These are phyloP conservation scores for Acheta domesticus DNA, from an alignment of 2,888 invertebrate species.

Conservation along the genomic window DNA sequence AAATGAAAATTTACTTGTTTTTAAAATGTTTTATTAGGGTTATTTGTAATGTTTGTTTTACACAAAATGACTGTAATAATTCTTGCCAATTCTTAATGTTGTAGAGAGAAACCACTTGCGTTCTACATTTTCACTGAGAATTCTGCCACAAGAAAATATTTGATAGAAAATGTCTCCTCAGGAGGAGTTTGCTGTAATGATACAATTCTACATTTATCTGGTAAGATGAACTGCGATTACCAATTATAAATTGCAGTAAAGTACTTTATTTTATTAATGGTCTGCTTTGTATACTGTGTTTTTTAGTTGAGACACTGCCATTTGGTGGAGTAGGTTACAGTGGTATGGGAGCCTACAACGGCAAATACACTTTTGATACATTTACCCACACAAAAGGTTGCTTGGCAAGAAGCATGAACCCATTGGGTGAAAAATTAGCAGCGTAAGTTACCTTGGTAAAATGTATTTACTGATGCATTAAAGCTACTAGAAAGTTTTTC, in stretches of 20 bases:
- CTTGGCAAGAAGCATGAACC: slow-evolving; percentile 66
- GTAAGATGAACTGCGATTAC: slow-evolving; percentile 45
- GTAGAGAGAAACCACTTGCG: slow-evolving; percentile 84
- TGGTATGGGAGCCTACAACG: slow-evolving; percentile 94
- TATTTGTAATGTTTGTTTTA: too few relatives aligned
- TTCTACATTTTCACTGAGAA: slow-evolving; percentile 79
- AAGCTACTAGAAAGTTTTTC: too few relatives aligned
- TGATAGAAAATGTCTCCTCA: slow-evolving; percentile 70
- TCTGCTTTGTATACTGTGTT: slow-evolving; percentile 26
- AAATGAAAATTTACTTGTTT: too few relatives aligned
- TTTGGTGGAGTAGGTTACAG: slow-evolving; percentile 96
- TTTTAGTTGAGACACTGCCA: slow-evolving; percentile 80
- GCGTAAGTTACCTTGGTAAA: slow-evolving; percentile 51
- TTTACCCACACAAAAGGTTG: slow-evolving; percentile 90
- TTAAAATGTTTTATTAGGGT: too few relatives aligned
- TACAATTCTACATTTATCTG: slow-evolving; percentile 74
- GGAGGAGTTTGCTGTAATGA: slow-evolving; percentile 85
- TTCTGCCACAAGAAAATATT: slow-evolving; percentile 55
- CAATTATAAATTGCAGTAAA: background rate
- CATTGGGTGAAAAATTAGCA: slow-evolving; percentile 66
- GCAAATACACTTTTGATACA: slow-evolving; percentile 83
- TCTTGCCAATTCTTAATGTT: slow-evolving; percentile 29
- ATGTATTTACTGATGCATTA: too few relatives aligned
- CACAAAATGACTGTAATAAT: too few relatives aligned
- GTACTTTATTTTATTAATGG: background rate